Evolutionary conservation across 2,888 invertebrate genomes (phyloP).

Genomic region (Protophormia terraenovae): DNA sequence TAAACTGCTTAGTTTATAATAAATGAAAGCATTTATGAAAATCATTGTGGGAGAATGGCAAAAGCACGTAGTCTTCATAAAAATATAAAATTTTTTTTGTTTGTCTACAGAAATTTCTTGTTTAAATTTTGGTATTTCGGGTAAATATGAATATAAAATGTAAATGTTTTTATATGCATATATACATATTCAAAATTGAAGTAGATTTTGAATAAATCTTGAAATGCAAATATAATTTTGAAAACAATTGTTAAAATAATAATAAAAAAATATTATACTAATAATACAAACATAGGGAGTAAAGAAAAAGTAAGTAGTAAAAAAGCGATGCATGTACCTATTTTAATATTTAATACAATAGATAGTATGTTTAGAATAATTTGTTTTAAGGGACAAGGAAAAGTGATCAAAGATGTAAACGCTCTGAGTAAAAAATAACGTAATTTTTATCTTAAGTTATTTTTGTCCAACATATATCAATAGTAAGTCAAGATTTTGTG

Average conservation of each 20-base stretch:
- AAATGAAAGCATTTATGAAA: background rate
- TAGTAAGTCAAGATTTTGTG: no score
- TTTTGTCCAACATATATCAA: no score
- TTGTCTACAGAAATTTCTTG: background rate
- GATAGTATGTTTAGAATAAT: no score
- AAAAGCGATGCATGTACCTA: no score
- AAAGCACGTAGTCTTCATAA: background rate
- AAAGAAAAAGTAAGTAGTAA: background rate
- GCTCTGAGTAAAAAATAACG: no score
- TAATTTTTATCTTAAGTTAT: no score
- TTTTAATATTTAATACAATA: no score
- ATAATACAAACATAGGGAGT: background rate
- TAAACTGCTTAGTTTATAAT: background rate
- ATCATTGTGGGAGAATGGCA: background rate
- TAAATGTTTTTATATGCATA: background rate
- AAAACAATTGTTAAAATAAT: background rate
- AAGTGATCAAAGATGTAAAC: no score
- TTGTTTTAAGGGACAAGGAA: no score
- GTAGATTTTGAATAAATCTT: background rate
- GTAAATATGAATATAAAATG: background rate
- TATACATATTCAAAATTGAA: background rate
- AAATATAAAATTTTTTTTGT: background rate
- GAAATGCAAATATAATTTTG: background rate
- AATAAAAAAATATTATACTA: no score
- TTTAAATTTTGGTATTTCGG: background rate